Evolutionary conservation across 2,888 invertebrate genomes (phyloP).

Genomic region (Plutella xylostella): DNA sequence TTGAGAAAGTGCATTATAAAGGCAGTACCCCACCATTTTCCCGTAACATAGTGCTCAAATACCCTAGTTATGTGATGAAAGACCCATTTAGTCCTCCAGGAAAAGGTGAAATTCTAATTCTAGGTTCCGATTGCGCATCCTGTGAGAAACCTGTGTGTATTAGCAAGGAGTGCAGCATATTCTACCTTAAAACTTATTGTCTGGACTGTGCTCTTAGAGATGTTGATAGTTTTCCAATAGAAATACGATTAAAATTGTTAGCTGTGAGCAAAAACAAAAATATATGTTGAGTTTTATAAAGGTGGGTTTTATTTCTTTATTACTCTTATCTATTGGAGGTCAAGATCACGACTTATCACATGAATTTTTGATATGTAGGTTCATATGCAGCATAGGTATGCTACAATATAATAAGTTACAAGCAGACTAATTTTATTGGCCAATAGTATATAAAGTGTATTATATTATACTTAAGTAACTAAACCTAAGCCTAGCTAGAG

Average conservation of each 20-base stretch:
- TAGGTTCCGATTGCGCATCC: constrained; percentile 80
- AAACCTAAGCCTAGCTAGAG: no score
- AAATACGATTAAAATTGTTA: constrained; percentile 74
- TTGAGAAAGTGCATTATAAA: constrained; percentile 80
- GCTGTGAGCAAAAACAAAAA: constrained; percentile 32
- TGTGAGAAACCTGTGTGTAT: constrained; percentile 81
- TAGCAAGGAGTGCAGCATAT: constrained; percentile 81
- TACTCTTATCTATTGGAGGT: no score
- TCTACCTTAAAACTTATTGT: constrained; percentile 81
- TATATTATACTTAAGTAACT: no score
- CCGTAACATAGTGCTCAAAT: constrained; percentile 73
- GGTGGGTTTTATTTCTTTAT: not conserved
- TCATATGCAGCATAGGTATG: no score
- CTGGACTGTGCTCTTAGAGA: constrained; percentile 73
- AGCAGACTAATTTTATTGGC: no score
- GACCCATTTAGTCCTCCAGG: constrained; percentile 86
- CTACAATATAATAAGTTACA: no score
- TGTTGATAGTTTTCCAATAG: constrained; percentile 73
- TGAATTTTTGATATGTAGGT: no score
- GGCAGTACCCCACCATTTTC: constrained; percentile 81
- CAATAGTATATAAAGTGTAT: no score
- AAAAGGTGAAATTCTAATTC: constrained; percentile 79
- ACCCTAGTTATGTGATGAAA: constrained; percentile 83
- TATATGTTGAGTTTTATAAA: constrained; percentile 13
- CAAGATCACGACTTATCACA: no score